Evolutionary conservation across 2,888 invertebrate species (phyloP), one percentile per base, ranked within the genome.

Genomic region (Ophioninae sp.): DNA sequence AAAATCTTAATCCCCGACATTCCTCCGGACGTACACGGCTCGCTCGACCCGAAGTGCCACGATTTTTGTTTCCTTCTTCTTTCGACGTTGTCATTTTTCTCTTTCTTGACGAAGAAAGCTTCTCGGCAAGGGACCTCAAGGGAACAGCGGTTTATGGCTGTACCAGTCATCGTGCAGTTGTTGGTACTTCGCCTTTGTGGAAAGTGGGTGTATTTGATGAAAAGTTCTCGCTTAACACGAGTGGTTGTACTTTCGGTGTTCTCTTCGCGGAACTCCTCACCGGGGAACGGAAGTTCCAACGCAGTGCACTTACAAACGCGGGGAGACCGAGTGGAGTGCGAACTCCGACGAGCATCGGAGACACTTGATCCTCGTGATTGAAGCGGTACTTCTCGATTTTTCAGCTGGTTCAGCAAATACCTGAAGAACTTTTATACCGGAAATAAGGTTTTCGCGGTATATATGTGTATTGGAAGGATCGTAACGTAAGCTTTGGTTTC

Each of bases 1-100:
- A 68, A 78, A 62, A 50, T n/a, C 61, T 41, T 62, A 37, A 76
- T 73, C 57, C n/a, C 62, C 73, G 23, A 23, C 81, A 78, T 74
- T 78, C 69, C 77, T 64, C 50, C 21, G 65, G 41, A 67, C 57
- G 7, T 67, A 57, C 67, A 50, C 2, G 57, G n/a, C 23, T 21
- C 17, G 39, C 41, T 56, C 21, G 8, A 10, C 41, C 6, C 7
- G 21, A 44, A 61, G 50, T 50, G 50, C 50, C 50, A 50, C 50
- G 50, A 50, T 50, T 50, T 50, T 44, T 50, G 13, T 50, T 7
- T 41, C 13, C 5, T 0, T 17, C 17, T 50, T 17, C 17, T 5
- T 50, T 50, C 8, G 41, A 41, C 8, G 13, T 17, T 17, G 30
- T 50, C 17, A n/a, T 50, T 50, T 50, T 6, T 50, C 17, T 17